phyloP scores from a whole-genome alignment of 2,113 vertebrate genomes.

The Hippopotamus amphibius region DNA sequence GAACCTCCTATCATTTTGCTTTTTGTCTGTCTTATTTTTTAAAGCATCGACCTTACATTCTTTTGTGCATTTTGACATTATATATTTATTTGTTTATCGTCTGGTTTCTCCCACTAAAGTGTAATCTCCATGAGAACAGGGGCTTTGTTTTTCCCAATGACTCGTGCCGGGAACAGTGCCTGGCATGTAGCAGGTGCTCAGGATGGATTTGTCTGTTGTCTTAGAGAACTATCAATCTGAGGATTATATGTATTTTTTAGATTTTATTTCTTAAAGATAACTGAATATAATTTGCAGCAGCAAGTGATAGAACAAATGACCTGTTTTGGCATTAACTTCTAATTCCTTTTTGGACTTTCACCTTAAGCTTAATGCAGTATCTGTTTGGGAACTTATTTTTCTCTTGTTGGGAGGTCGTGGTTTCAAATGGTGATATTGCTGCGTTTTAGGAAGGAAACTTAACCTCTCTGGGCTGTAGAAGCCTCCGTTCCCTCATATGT shows the following conservation, averaged over 20 bases:
- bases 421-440: neutral
- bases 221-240: neutral
- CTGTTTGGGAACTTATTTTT: neutral
- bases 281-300: neutral
- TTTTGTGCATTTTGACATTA: neutral
- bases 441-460: neutral
- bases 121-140: neutral
- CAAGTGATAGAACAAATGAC: neutral
- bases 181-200: neutral
- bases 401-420: neutral
- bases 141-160: neutral
- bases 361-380: fast-evolving
- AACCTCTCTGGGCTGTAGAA: neutral
- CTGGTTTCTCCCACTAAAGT: neutral
- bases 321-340: neutral
- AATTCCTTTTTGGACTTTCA: neutral
- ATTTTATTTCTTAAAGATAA: neutral
- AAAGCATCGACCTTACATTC: neutral
- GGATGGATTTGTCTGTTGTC: neutral
- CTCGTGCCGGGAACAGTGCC: neutral
- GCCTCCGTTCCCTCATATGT: neutral
- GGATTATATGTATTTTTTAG: neutral
- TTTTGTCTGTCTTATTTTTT: neutral
- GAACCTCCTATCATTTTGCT: neutral
- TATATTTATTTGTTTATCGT: neutral